Percentiles rank a stretch among this genome's conserved stretches.
These are phyloP conservation scores for Neodiprion fabricii DNA, from an alignment of 1,140 invertebrate species.

Conservation along the genomic window DNA sequence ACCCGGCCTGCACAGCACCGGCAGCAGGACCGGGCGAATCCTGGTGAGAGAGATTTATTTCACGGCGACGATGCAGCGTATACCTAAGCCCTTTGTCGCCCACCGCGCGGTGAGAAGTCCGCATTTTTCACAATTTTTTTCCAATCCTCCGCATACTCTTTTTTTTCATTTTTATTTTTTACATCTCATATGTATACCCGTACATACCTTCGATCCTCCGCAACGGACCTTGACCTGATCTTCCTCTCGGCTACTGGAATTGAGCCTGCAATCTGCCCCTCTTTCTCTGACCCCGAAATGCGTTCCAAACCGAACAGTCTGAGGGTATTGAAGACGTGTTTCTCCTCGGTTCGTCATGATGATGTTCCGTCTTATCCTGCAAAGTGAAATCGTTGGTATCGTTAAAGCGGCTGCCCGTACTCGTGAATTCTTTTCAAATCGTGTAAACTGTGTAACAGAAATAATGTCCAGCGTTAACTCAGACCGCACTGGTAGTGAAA, in stretches of 20 bases:
- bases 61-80: constrained; percentile 37
- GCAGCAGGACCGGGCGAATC: constrained; percentile 23
- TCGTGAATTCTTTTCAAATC: no score
- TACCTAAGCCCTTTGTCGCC: constrained; percentile 52
- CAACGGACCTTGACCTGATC: constrained; percentile 9
- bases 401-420: no score
- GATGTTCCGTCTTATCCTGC: background rate
- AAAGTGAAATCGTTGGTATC: no score
- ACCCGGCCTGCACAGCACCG: constrained; percentile 30
- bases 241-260: constrained; percentile 37
- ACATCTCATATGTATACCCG: constrained; percentile 26
- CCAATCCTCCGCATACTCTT: constrained; percentile 22
- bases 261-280: constrained; percentile 21
- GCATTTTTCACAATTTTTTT: constrained; percentile 60
- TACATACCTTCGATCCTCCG: constrained; percentile 25
- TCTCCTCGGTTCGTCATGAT: background rate
- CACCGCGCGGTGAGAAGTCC: constrained; percentile 56
- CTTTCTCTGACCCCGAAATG: background rate
- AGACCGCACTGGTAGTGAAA: no score
- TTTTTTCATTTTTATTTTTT: background rate
- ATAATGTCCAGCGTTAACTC: no score
- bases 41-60: constrained; percentile 53
- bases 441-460: no score
- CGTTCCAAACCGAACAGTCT: background rate
- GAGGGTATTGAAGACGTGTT: background rate